These are phyloP conservation scores for Eurystomus glaucurus DNA, from an alignment of 2,797 vertebrate genomes.

Conservation along the genomic window DNA sequence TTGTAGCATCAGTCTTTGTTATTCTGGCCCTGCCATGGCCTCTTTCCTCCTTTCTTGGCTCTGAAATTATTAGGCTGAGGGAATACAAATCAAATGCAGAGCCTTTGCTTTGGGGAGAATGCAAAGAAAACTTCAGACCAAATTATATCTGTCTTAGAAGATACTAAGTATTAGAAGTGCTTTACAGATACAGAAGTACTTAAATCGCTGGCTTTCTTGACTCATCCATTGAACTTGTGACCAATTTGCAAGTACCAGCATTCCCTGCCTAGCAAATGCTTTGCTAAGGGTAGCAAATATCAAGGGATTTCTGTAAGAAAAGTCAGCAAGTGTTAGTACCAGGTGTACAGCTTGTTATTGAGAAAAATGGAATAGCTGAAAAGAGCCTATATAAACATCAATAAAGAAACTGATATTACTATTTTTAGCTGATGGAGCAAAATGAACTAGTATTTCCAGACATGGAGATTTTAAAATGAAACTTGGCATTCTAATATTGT, in stretches of 20 bases:
- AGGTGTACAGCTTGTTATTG: not conserved
- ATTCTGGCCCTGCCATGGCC: not conserved
- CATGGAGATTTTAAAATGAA: not conserved
- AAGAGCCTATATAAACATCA: not conserved
- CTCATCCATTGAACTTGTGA: not conserved
- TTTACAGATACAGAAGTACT: not conserved
- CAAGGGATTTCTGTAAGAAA: not conserved
- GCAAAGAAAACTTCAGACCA: not conserved
- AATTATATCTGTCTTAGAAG: not conserved
- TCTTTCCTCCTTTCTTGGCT: not conserved
- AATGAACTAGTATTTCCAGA: not conserved
- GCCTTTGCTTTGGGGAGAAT: not conserved
- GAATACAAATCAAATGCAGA: not conserved
- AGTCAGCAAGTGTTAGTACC: not conserved
- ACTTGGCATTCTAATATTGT: not conserved
- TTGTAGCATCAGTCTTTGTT: not conserved
- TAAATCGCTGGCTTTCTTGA: not conserved
- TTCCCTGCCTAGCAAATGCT: not conserved
- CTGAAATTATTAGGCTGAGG: not conserved
- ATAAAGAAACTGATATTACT: not conserved
- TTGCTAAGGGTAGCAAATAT: not conserved
- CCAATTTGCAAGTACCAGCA: not conserved
- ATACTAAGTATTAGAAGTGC: not conserved
- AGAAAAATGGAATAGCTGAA: not conserved
- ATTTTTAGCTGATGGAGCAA: not conserved